Evolutionary conservation across 2,113 vertebrate species (phyloP).

Genomic region (Hippolais icterina): DNA sequence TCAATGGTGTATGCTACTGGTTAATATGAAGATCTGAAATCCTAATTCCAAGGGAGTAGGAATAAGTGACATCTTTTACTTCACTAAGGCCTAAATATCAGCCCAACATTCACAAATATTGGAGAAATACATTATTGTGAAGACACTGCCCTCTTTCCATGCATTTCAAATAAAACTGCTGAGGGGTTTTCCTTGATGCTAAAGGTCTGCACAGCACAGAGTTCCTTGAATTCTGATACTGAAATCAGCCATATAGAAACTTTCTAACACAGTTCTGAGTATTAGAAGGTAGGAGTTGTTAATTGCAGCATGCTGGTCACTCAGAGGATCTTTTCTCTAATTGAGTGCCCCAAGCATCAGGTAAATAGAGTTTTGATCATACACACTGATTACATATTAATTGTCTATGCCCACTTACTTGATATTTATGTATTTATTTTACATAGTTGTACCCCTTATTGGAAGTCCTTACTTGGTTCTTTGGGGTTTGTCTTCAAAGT

Average conservation of each 20-base stretch:
- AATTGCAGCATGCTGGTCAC: background rate
- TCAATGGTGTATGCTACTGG: background rate
- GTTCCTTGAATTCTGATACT: background rate
- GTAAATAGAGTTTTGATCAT: background rate
- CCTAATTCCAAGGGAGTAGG: background rate
- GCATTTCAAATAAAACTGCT: background rate
- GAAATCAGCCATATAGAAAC: background rate
- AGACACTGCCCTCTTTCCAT: background rate
- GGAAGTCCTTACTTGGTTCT: background rate
- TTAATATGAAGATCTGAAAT: background rate
- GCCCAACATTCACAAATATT: background rate
- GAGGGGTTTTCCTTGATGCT: background rate
- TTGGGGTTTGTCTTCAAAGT: background rate
- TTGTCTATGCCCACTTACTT: background rate
- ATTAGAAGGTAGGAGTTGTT: background rate
- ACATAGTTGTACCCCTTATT: too few species aligned
- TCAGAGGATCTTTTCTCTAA: background rate
- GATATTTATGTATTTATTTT: background rate
- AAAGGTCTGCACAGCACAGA: background rate
- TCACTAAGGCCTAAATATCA: background rate
- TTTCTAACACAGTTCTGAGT: background rate
- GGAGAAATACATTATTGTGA: background rate
- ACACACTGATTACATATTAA: background rate
- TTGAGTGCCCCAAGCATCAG: rapidly evolving
- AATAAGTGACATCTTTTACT: background rate